A percentile compares a stretch with the other conserved stretches of the same genome.
These are phyloP conservation scores for Eupeodes luniger DNA, from an alignment of 2,888 invertebrate genomes.

Conservation along the genomic window DNA sequence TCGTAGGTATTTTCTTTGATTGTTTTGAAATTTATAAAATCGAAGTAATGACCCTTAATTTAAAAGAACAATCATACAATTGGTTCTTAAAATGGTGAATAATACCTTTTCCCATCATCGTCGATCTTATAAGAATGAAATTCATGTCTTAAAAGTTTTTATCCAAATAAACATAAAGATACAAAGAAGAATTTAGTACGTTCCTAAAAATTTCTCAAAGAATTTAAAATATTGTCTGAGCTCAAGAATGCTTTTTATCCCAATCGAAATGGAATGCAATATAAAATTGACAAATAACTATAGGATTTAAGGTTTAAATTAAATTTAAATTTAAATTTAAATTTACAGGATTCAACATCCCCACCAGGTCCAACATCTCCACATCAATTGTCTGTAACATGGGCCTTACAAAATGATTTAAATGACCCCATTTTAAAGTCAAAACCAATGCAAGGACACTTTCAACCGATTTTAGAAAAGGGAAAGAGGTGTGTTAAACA, in stretches of 20 bases:
- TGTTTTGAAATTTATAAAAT: no score
- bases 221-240: no score
- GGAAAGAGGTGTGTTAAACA: constrained; percentile 77
- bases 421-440: constrained; percentile 79
- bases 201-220: no score
- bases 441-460: constrained; percentile 81
- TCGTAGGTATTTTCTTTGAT: no score
- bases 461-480: constrained; percentile 79
- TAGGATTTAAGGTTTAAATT: background rate
- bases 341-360: constrained; percentile 46
- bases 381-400: constrained; percentile 84
- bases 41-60: no score
- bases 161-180: no score
- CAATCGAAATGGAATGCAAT: background rate
- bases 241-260: background rate
- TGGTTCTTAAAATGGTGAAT: no score
- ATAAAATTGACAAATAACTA: background rate
- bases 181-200: no score
- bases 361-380: constrained; percentile 80
- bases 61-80: no score
- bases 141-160: no score
- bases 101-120: no score
- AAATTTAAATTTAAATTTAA: constrained; percentile 13
- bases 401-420: constrained; percentile 83
- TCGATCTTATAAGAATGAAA: no score